Conservation (phyloP, 2,113 vertebrate species). For the Cathartes aura region DNA sequence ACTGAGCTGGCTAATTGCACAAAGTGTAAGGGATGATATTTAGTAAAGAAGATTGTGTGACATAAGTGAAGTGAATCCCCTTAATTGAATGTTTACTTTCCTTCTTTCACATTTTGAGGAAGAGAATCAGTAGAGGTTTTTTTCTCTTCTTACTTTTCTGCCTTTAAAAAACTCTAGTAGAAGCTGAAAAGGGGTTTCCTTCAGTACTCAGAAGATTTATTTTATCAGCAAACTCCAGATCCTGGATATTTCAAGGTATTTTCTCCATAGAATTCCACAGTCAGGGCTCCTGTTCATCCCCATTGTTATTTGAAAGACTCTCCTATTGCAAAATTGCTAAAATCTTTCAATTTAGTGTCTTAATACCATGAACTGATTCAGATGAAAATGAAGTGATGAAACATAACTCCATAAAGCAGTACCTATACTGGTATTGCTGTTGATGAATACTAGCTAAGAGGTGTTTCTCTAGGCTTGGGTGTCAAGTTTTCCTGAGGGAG, state of each 20-base stretch:
- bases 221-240: neutral
- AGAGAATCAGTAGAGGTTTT: neutral
- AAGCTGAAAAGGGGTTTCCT: neutral
- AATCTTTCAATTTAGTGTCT: neutral
- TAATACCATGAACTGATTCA: neutral
- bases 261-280: neutral
- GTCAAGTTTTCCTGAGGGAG: neutral
- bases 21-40: conserved; percentile 8
- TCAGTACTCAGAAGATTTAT: neutral
- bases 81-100: neutral
- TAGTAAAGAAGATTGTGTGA: neutral
- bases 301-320: neutral
- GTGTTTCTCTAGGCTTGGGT: neutral
- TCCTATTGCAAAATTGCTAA: neutral
- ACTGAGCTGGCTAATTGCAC: neutral
- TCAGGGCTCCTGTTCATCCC: neutral
- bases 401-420: neutral
- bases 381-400: neutral
- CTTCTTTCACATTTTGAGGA: neutral
- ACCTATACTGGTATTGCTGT: neutral
- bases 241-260: neutral
- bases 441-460: neutral
- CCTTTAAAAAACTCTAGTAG: neutral
- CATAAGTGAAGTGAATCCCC: neutral
- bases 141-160: neutral